Conservation (phyloP, 2,797 vertebrate genomes). For the Paedocypris micromegethes region DNA sequence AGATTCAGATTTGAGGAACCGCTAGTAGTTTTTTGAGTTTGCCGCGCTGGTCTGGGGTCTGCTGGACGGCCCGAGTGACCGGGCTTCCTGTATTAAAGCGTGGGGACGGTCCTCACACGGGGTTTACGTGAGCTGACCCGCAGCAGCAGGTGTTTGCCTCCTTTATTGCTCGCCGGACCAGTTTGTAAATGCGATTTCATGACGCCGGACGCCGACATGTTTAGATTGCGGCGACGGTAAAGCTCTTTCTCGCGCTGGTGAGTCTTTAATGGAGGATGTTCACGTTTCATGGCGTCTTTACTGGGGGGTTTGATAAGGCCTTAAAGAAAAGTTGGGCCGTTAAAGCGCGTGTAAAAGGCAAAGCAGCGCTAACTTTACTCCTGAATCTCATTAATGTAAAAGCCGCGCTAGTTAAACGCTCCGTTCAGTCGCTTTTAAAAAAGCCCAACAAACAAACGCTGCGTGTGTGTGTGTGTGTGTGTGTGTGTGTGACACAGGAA, state of each 20-base stretch:
- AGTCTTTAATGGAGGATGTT: conserved; percentile 49
- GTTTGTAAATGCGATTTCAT: conserved; percentile 68
- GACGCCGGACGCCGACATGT: conserved; percentile 63
- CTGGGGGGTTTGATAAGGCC: conserved; percentile 42
- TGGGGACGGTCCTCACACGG: conserved; percentile 50
- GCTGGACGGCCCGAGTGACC: no score
- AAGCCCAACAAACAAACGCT: no score
- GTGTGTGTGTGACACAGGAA: no score
- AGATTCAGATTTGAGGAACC: no score
- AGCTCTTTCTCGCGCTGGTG: conserved; percentile 26
- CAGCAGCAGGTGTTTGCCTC: conserved; percentile 64
- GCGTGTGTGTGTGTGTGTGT: no score
- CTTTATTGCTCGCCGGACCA: conserved; percentile 69
- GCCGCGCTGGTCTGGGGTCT: no score
- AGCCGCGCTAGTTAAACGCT: no score
- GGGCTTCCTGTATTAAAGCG: conserved; percentile 26
- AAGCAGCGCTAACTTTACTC: neutral
- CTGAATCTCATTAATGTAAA: no score
- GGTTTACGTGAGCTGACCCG: conserved; percentile 53
- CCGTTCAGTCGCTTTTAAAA: no score
- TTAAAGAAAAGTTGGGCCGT: conserved; percentile 46
- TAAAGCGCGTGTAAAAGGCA: conserved; percentile 34
- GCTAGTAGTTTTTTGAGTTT: no score
- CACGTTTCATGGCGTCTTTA: conserved; percentile 50
- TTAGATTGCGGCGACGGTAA: conserved; percentile 55